Conservation (phyloP, 1,140 invertebrate species). For the Colletes latitarsis region DNA sequence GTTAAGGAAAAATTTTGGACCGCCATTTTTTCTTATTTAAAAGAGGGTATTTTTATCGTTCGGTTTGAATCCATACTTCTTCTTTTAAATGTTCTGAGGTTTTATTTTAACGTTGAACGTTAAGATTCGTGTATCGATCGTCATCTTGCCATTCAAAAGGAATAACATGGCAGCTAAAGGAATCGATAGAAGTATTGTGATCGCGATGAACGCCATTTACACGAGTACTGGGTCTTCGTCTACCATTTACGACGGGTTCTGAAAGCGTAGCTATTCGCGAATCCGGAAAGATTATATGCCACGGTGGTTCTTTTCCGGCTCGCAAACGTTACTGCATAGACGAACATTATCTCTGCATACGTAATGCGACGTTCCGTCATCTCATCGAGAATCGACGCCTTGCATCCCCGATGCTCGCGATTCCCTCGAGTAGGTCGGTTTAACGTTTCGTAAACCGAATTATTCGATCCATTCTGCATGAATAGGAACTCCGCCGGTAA, state of each 20-base stretch:
- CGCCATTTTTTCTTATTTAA: too few relatives aligned
- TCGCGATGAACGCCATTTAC: neutral
- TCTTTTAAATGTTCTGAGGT: too few relatives aligned
- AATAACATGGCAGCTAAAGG: neutral
- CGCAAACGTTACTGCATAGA: neutral
- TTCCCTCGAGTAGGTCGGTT: neutral
- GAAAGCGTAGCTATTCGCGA: neutral
- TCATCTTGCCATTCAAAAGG: neutral
- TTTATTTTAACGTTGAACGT: too few relatives aligned
- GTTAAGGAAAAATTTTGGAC: too few relatives aligned
- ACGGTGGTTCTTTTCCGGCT: neutral
- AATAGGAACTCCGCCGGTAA: neutral
- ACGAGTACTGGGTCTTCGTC: neutral
- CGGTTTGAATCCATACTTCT: too few relatives aligned
- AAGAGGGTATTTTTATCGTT: too few relatives aligned
- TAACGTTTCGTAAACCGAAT: conserved; percentile 7
- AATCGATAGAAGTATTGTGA: neutral
- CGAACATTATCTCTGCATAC: neutral
- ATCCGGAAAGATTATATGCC: conserved; percentile 1
- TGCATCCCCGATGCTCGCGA: neutral
- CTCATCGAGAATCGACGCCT: neutral
- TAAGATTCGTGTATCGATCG: neutral
- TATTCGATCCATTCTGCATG: neutral
- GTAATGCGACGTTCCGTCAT: neutral
- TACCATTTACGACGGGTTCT: neutral